Evolutionary conservation across 2,888 invertebrate genomes (phyloP), one percentile per base, ranked within the genome.

Genomic region (Baronia brevicornis): DNA sequence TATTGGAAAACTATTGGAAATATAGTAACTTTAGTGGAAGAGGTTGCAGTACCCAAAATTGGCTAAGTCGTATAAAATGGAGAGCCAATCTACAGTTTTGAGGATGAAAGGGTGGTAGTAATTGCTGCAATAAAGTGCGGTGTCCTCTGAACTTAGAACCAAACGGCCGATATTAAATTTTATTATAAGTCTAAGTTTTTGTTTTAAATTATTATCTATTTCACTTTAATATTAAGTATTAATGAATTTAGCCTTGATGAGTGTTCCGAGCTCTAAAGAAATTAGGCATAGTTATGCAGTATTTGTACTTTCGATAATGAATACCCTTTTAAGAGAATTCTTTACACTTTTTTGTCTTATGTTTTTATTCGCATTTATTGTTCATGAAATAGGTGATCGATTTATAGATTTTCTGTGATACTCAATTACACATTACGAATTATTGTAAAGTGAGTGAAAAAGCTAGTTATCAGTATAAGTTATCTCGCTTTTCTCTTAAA

Each of bases 111-210:
- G 73, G 64, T 73, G 42, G 40, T 46, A 67, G 77, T 73, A 77
- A 82, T 80, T 74, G 79, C 64, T 39, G 50, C 64, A 54, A 71
- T 82, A 78, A 82, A 80, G 48, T 69, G 72, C 63, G 74, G 69
- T 77, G 71, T 71, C 71, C 63, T 62, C 61, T 54, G 57, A 71
- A 68, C 61, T 61, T 60, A 53, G 55, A n/a, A n/a, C n/a, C n/a
- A n/a, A 57, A 60, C 44, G 55, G 46, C 41, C 60, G 62, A 60
- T 75, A 72, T 80, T 70, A 80, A 72, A 77, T 74, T 80, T 80
- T 74, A 79, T 63, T 71, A 59, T 62, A 56, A 56, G 46, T 46
- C 61, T 51, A 65, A 75, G 62, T 70, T 77, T 73, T 64, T 54
- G 60, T 51, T 56, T 59, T 59, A 67, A 67, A 67, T 63, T 61